Percentiles rank a stretch among this genome's conserved stretches.
Conservation (phyloP, 2,888 invertebrate genomes). For the Clitarchus hookeri region DNA sequence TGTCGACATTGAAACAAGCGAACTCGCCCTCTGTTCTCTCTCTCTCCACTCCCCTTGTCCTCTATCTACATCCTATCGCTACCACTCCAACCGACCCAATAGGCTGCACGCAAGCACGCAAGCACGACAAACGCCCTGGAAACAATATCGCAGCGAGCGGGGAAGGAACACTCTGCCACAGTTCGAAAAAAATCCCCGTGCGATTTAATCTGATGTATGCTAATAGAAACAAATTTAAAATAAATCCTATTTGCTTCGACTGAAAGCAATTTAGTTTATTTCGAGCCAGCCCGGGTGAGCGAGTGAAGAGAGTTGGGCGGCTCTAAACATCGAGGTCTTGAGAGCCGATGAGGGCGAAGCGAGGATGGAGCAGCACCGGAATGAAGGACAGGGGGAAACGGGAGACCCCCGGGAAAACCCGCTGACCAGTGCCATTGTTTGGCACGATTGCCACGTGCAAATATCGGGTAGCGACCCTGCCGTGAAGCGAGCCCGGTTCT, state of each 20-base stretch:
- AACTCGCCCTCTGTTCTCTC: not conserved
- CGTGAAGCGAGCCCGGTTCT: too few species aligned
- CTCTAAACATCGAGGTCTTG: too few species aligned
- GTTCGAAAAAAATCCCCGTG: not conserved
- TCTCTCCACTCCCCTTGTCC: not conserved
- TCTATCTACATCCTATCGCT: not conserved
- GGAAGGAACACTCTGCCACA: not conserved
- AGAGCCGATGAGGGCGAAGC: too few species aligned
- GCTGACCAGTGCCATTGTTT: too few species aligned
- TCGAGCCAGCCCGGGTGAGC: too few species aligned
- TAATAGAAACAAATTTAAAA: not conserved
- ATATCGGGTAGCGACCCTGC: too few species aligned
- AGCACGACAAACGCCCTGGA: not conserved
- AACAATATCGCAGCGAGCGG: not conserved
- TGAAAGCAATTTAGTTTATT: not conserved
- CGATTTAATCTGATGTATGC: not conserved
- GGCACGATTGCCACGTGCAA: too few species aligned
- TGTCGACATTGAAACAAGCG: not conserved
- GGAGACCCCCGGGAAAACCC: too few species aligned
- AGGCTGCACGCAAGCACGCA: not conserved
- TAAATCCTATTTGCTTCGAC: not conserved
- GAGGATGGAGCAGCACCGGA: too few species aligned
- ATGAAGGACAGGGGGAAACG: too few species aligned
- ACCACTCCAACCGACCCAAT: not conserved
- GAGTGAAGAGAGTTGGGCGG: too few species aligned